Conservation (phyloP, 1,140 invertebrate species). For the Solen grandis region DNA sequence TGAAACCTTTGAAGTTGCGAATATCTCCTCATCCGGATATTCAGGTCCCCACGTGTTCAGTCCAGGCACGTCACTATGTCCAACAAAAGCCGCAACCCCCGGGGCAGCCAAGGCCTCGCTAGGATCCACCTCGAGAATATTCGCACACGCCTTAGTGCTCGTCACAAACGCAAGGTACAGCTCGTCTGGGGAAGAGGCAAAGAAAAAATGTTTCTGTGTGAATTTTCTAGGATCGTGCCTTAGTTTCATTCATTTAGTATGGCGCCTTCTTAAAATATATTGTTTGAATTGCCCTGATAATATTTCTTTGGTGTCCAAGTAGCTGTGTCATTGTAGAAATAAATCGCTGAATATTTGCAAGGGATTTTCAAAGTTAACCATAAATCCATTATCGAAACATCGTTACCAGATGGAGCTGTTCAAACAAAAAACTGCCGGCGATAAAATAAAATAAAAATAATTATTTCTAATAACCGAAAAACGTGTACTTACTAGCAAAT, state of each 20-base stretch:
- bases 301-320: neutral
- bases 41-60: neutral
- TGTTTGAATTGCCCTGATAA: neutral
- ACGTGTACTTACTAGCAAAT: neutral
- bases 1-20: neutral
- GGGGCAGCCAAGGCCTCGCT: neutral
- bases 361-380: neutral
- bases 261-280: neutral
- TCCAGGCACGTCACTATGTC: neutral
- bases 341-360: neutral
- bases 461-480: neutral
- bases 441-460: neutral
- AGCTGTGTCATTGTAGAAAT: neutral
- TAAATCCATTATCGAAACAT: neutral
- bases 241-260: neutral
- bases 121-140: neutral
- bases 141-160: neutral
- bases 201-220: neutral
- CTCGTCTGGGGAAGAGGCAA: neutral
- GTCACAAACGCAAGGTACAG: neutral
- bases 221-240: neutral
- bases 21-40: neutral
- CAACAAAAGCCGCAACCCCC: neutral
- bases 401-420: neutral
- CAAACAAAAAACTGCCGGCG: neutral